A percentile compares a stretch with the other conserved stretches of the same genome.
phyloP scores from a whole-genome alignment of 2,888 invertebrate species.

The Uloborus plumipes region DNA sequence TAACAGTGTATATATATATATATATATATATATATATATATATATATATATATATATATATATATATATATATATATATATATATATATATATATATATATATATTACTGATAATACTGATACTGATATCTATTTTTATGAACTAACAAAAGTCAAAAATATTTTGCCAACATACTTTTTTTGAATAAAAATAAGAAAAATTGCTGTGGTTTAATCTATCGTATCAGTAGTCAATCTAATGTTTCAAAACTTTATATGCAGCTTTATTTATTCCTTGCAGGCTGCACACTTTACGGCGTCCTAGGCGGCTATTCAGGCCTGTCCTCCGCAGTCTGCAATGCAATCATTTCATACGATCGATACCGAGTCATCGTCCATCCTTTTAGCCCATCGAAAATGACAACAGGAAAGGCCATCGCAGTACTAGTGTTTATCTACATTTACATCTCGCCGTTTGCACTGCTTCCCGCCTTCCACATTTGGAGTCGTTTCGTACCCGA shows the following conservation, averaged over 20 bases:
- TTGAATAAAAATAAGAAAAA: too few species aligned
- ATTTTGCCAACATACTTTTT: too few species aligned
- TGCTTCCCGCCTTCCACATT: conserved; percentile 81
- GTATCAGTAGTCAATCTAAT: not conserved
- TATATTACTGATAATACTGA: too few species aligned
- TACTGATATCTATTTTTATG: not conserved
- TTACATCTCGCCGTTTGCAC: conserved; percentile 81
- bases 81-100: conserved; percentile 3
- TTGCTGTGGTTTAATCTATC: not conserved
- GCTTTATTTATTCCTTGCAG: conserved; percentile 72
- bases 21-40: too few species aligned
- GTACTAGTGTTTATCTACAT: conserved; percentile 80
- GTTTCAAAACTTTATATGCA: not conserved
- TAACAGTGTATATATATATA: too few species aligned
- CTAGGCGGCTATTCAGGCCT: conserved; percentile 85
- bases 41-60: too few species aligned
- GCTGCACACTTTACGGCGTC: conserved; percentile 84
- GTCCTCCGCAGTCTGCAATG: conserved; percentile 84
- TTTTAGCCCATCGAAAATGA: conserved; percentile 78
- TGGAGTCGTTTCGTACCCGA: conserved; percentile 89
- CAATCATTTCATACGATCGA: conserved; percentile 85
- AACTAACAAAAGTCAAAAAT: too few species aligned
- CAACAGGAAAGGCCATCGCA: conserved; percentile 76
- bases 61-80: conserved; percentile 1
- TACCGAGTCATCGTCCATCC: conserved; percentile 88